Conservation (phyloP, 1,140 invertebrate genomes). For the Thrips palmi region DNA sequence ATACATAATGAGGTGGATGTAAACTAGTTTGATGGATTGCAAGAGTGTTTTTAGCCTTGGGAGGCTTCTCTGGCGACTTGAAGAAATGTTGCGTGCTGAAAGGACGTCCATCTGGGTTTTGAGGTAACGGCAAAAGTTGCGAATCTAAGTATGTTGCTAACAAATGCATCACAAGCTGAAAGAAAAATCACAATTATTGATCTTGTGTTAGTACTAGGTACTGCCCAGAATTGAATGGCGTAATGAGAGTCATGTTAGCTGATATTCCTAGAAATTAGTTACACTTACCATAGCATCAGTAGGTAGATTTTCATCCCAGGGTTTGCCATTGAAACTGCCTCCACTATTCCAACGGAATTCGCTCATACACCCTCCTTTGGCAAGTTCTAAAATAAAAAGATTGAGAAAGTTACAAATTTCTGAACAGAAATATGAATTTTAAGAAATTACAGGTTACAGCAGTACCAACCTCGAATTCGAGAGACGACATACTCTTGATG, state of each 20-base stretch:
- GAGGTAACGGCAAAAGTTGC: constrained; percentile 50
- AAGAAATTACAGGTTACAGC: constrained; percentile 1
- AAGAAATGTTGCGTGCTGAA: constrained; percentile 48
- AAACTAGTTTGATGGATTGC: constrained; percentile 33
- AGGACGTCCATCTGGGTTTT: constrained; percentile 52
- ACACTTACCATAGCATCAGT: constrained; percentile 54
- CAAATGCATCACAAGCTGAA: constrained; percentile 64
- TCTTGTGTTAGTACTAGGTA: neutral
- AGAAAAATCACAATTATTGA: constrained; percentile 14
- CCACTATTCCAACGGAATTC: constrained; percentile 67
- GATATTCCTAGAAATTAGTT: constrained; percentile 5
- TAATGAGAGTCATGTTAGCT: no score
- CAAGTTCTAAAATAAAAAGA: constrained; percentile 31
- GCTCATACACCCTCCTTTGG: constrained; percentile 59
- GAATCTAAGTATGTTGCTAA: constrained; percentile 65
- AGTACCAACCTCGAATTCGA: constrained; percentile 36
- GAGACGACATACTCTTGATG: constrained; percentile 71
- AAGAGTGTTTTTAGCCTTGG: constrained; percentile 22
- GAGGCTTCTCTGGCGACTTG: constrained; percentile 34
- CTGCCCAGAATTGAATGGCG: constrained; percentile 1
- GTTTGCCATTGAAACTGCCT: constrained; percentile 45
- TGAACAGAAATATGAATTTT: neutral
- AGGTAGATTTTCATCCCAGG: constrained; percentile 59
- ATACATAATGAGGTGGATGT: constrained; percentile 53
- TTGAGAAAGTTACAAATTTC: no score